Base-by-base conservation (phyloP, 2,797 vertebrate species). In the Apogon talboti region DNA sequence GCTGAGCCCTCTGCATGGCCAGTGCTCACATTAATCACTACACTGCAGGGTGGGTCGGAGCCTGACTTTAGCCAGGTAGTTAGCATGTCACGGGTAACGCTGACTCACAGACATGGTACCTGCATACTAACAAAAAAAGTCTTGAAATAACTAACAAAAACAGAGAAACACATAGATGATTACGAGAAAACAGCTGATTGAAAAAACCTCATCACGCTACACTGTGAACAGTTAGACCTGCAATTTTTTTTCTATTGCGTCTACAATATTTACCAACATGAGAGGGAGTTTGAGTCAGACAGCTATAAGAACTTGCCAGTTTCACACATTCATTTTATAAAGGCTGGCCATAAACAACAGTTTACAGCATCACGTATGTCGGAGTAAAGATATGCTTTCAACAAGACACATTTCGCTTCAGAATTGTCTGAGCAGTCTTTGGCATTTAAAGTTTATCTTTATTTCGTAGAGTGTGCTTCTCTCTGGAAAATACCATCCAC, bases 1-100 rank as follows among this genome's bases (percentile, higher is more conserved):
- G 70, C 83, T 56, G 79, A 87, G 78, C 71, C 57, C 63, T 15
- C 49, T 67, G 81, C 78, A 81, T 66, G 75, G 81, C 75, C 81
- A 64, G 56, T 33, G 1, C 63, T 55, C 72, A 71, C 81, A 89
- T 91, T 82, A 83, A 87, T 89, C 84, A 87, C 43, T 16, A 19
- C 50, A 40, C 71, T 42, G 53, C 75, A 56, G 66, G 54, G 46
- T 52, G 66, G 56, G 46, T 52, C 35, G 68, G 30, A 66, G 55
- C 2, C 48, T 24, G 66, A 70, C 56, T 74, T 78, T 61, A 62
- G 64, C 71, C 72, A 54, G 48, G 64, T 74, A 77, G 49, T 86
- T 84, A 88, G 76, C 77, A 77, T 76, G 77, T 73, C 64, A 67
- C 21, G 3, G 54, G 54, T 56, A 61, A 48, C 12, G 16, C 63